phyloP scores from a whole-genome alignment of 2,888 invertebrate species.

The Tenthredo mesomela region DNA sequence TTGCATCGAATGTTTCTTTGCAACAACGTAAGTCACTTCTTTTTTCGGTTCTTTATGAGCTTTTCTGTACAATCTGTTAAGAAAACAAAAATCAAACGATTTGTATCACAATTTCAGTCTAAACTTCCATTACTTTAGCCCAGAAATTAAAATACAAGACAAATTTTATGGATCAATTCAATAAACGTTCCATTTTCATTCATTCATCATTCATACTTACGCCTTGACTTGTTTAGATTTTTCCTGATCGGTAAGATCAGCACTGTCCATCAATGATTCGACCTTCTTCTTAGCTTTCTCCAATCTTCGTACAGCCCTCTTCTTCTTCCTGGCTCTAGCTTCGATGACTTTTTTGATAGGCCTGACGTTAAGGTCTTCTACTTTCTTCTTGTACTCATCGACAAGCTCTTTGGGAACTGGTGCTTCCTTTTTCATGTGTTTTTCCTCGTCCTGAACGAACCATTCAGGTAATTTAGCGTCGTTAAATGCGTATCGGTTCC shows the following conservation, averaged over 20 bases:
- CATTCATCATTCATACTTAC: conserved; percentile 78
- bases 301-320: conserved; percentile 90
- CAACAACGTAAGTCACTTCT: conserved; percentile 95
- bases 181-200: not conserved
- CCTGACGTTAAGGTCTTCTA: conserved; percentile 93
- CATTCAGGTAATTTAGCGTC: conserved; percentile 96
- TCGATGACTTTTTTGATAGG: conserved; percentile 99
- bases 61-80: conserved; percentile 92
- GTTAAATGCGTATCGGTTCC: conserved; percentile 96
- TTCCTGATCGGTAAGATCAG: conserved; percentile 94
- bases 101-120: too few species aligned
- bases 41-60: conserved; percentile 91
- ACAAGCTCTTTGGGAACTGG: conserved; percentile 93
- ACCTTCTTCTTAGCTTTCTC: conserved; percentile 98
- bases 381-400: conserved; percentile 90
- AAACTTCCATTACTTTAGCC: not conserved
- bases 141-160: not conserved
- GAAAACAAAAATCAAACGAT: conserved; percentile 56
- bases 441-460: conserved; percentile 96
- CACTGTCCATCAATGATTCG: conserved; percentile 94
- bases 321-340: conserved; percentile 98
- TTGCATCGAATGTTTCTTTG: conserved; percentile 91
- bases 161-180: too few species aligned
- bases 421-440: conserved; percentile 90
- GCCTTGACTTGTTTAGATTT: conserved; percentile 95